Percentiles rank a stretch among this genome's conserved stretches.
Conservation (phyloP, 2,113 vertebrate species). For the Cathartes aura region DNA sequence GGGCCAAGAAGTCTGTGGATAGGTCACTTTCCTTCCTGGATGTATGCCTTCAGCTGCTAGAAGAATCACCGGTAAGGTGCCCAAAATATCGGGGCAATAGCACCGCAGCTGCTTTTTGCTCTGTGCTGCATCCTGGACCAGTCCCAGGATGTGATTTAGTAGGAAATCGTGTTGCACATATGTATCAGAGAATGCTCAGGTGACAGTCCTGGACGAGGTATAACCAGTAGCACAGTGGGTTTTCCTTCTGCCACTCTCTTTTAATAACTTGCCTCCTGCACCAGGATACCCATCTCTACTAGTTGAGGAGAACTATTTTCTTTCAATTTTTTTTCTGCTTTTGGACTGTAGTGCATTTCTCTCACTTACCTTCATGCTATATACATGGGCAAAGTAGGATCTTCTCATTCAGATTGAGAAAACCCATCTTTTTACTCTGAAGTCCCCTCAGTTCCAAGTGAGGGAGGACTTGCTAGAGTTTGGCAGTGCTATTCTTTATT, state of each 20-base stretch:
- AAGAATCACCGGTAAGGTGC: slow-evolving; percentile 82
- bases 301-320: not conserved
- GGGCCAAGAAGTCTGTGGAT: slow-evolving; percentile 91
- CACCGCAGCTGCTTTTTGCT: not conserved
- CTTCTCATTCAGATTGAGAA: not conserved
- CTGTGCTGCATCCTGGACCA: not conserved
- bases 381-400: not conserved
- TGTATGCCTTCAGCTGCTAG: slow-evolving; percentile 83
- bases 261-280: not conserved
- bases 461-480: not conserved
- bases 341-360: not conserved
- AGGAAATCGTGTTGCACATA: fast-evolving
- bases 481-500: not conserved
- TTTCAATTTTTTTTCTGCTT: not conserved
- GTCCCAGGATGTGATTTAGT: not conserved
- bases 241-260: not conserved
- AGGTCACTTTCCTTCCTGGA: slow-evolving; percentile 91
- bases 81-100: not conserved
- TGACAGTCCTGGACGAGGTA: not conserved
- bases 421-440: not conserved
- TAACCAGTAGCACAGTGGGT: not conserved
- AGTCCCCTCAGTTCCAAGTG: not conserved
- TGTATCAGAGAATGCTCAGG: not conserved
- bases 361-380: not conserved
- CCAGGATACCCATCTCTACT: not conserved